Conservation (phyloP, 2,113 vertebrate genomes). For the Actinemys pallida region DNA sequence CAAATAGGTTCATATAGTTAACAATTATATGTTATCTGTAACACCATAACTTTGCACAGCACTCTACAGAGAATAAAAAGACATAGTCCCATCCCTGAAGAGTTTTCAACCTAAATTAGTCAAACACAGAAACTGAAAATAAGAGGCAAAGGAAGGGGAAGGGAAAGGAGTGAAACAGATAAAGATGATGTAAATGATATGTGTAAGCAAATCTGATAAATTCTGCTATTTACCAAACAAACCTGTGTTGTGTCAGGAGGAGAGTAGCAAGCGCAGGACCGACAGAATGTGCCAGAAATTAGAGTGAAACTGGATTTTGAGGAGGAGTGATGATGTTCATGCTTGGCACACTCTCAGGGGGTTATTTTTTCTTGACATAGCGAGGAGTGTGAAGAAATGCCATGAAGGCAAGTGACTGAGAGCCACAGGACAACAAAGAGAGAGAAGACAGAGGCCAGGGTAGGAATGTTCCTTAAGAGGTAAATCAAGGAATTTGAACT, state of each 20-base stretch:
- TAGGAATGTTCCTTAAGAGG: no score
- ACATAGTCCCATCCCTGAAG: not conserved
- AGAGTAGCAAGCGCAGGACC: rapidly evolving
- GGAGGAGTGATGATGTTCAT: not conserved
- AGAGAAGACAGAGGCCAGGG: not conserved
- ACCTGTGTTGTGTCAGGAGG: not conserved
- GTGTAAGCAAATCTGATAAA: not conserved
- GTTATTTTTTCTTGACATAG: not conserved
- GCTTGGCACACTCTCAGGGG: not conserved
- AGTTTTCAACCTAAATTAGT: not conserved
- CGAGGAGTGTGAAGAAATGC: not conserved
- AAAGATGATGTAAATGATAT: not conserved
- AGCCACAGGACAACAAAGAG: not conserved
- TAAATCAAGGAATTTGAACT: no score
- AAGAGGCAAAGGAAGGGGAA: not conserved
- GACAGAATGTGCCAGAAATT: not conserved
- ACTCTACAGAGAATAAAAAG: not conserved
- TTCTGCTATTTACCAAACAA: not conserved
- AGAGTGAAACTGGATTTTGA: not conserved
- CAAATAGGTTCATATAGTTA: not conserved
- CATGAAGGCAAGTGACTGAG: not conserved
- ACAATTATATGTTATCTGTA: not conserved
- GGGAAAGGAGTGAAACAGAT: not conserved
- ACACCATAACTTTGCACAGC: not conserved
- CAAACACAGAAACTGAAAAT: not conserved